Conservation (phyloP, 2,113 vertebrate genomes). For the Nerophis ophidion region DNA sequence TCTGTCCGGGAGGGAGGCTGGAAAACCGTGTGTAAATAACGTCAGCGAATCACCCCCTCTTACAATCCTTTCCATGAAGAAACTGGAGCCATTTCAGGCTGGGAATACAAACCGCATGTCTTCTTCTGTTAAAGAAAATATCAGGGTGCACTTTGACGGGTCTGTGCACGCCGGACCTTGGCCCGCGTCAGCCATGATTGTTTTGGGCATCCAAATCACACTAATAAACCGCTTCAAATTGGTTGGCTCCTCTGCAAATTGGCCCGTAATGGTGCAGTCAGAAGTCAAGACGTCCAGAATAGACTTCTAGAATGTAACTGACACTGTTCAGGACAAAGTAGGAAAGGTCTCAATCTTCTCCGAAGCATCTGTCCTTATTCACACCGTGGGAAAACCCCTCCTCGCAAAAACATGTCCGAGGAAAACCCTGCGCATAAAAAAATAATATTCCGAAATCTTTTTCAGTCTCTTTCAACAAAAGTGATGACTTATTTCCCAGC, state of each 20-base stretch:
- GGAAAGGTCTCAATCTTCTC: conserved; percentile 29
- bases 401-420: conserved; percentile 9
- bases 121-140: conserved; percentile 65
- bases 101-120: conserved; percentile 71
- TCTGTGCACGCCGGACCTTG: neutral
- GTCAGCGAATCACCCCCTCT: conserved; percentile 60
- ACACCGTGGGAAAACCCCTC: conserved; percentile 22
- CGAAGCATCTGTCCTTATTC: no score
- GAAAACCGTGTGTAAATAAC: conserved; percentile 72
- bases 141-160: conserved; percentile 56
- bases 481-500: conserved; percentile 36
- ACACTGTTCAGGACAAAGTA: neutral
- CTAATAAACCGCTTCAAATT: conserved; percentile 45
- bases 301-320: conserved; percentile 13
- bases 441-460: conserved; percentile 22
- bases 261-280: conserved; percentile 40
- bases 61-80: conserved; percentile 59
- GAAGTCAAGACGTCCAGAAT: conserved; percentile 27
- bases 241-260: conserved; percentile 54
- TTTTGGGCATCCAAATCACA: conserved; percentile 45
- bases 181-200: conserved; percentile 35
- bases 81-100: conserved; percentile 72
- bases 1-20: conserved; percentile 63
- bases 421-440: conserved; percentile 35
- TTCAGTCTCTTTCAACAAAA: conserved; percentile 43